These are phyloP conservation scores for Myotis planiceps DNA, from an alignment of 2,797 vertebrate genomes.

Conservation along the genomic window DNA sequence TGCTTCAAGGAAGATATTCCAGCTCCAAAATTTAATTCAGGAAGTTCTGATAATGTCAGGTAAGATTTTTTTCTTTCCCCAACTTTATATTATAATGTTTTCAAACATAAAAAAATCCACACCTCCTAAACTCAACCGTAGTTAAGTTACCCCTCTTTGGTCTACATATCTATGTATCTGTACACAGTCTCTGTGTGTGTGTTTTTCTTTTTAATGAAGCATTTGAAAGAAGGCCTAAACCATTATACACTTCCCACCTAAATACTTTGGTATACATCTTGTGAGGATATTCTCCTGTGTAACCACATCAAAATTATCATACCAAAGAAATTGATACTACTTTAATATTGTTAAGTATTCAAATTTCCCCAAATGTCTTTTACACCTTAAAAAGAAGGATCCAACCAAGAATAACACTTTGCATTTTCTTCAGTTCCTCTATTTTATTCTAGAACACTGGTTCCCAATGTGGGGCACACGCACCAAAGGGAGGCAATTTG, in stretches of 20 bases:
- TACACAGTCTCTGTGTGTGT: not conserved
- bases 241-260: not conserved
- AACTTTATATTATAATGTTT: not conserved
- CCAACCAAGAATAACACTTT: not conserved
- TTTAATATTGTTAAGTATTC: not conserved
- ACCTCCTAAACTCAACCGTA: not conserved
- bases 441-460: not conserved
- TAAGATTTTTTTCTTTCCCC: constrained; percentile 71
- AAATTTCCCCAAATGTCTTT: not conserved
- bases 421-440: not conserved
- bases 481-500: too few species aligned
- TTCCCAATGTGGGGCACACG: too few species aligned
- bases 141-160: not conserved
- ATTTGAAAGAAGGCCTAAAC: not conserved
- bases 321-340: not conserved
- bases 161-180: not conserved
- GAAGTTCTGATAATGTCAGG: constrained; percentile 86
- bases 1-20: constrained; percentile 74
- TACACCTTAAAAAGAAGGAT: not conserved
- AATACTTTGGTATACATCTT: not conserved
- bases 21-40: constrained; percentile 81
- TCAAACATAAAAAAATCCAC: not conserved
- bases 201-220: not conserved
- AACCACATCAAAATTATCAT: not conserved
- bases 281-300: not conserved